Evolutionary conservation across 30 jellyfish, hydroid and myxozoan genomes (phyloP), one percentile per base, ranked within the genome.

Genomic region (Nemopilema nomurai): DNA sequence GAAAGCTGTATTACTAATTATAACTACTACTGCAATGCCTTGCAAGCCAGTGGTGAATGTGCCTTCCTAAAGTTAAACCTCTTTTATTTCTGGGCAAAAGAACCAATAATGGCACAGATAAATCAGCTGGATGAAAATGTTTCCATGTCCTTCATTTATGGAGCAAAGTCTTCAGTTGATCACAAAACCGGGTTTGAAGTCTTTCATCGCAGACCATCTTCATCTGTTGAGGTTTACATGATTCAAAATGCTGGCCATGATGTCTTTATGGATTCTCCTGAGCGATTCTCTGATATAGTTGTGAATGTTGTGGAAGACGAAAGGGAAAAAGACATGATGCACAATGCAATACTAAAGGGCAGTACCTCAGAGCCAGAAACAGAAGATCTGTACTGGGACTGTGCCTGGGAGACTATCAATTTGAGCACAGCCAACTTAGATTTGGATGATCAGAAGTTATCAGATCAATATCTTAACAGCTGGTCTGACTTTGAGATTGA

Each of bases 101-200:
- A 69, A 20, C 96, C 96, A 21, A 66, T 89, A 22, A 81, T 89
- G 71, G 64, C 66, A 75, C 84, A 86, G 51, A 49, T 89, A 24
- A 19, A 72, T n/a, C 90, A 80, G 50, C 87, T 89, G 28, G 96
- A 89, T 80, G 87, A 82, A 19, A 81, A 67, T 27, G 85, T 81
- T 24, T 81, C 96, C 0, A 62, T 89, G 74, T 89, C 96, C 0
- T 89, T 89, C 51, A 89, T 89, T 19, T 89, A 80, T 64, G 96
- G 96, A 0, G 84, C 89, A 62, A 51, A 28, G 72, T 89, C 96
- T 0, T 63, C 86, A 22, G 86, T 89, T 27, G 96, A 89, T 62
- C 96, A 89, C 69, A 89, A 89, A 67, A 89, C 96, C 8, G 96
- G 96, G 1, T 89, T 77, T 64, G 96, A 89, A 81, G 96, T 67